Evolutionary conservation across 2,797 vertebrate species (phyloP).

Genomic region (Tamandua tetradactyla): DNA sequence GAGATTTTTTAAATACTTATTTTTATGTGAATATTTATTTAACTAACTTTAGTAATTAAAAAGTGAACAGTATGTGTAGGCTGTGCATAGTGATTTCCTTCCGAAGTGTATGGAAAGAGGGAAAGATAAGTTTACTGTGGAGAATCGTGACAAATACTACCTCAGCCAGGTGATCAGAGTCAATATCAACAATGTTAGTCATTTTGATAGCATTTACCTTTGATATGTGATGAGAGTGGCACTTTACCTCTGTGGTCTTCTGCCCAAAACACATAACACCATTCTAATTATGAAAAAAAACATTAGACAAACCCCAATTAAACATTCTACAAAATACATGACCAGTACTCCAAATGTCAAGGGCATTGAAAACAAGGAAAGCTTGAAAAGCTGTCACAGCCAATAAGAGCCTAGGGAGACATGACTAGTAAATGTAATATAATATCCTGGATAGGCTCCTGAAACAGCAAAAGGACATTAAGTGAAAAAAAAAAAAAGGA

Average conservation of each 20-base stretch:
- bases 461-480: conserved; percentile 6
- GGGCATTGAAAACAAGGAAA: too few relatives aligned
- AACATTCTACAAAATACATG: not conserved
- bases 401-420: not conserved
- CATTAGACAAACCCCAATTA: not conserved
- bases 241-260: not conserved
- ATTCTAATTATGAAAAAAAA: not conserved
- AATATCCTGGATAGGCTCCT: not conserved
- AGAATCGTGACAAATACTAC: too few relatives aligned
- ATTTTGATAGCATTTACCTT: not conserved
- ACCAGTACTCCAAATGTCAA: not conserved
- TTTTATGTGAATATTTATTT: not conserved
- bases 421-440: not conserved
- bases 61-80: not conserved
- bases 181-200: not conserved
- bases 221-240: not conserved
- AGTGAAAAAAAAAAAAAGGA: conserved; percentile 20
- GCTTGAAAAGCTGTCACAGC: conserved; percentile 1
- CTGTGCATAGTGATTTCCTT: not conserved
- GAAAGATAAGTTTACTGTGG: too few relatives aligned
- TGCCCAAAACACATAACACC: not conserved
- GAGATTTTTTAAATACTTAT: not conserved
- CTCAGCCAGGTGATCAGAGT: not conserved
- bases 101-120: too few relatives aligned
- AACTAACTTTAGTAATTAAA: not conserved